Evolutionary conservation across 2,797 vertebrate genomes (phyloP).

Genomic region (Lates japonicus): DNA sequence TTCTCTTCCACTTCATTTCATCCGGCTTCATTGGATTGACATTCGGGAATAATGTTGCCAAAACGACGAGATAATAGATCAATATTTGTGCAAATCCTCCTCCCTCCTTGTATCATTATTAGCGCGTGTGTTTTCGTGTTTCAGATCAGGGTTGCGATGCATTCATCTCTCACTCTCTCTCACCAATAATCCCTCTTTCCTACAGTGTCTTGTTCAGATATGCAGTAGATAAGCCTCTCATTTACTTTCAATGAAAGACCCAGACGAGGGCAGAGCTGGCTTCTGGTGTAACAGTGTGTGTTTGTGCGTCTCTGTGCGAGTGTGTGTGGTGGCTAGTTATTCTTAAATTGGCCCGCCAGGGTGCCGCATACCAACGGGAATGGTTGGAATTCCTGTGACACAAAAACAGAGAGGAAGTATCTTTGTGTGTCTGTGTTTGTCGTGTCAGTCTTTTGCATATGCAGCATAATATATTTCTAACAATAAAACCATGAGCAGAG

Average conservation of each 20-base stretch:
- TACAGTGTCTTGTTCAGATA: slow-evolving; percentile 59
- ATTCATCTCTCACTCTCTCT: slow-evolving; percentile 4
- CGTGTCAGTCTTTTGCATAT: not conserved
- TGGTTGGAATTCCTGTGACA: slow-evolving; percentile 72
- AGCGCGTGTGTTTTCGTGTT: slow-evolving; percentile 7
- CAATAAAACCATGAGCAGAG: slow-evolving; percentile 7
- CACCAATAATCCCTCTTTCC: slow-evolving; percentile 49
- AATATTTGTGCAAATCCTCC: slow-evolving; percentile 46
- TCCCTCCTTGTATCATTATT: slow-evolving; percentile 32
- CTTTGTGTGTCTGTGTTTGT: slow-evolving; percentile 7
- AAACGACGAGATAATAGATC: slow-evolving; percentile 50
- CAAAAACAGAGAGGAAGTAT: slow-evolving; percentile 50
- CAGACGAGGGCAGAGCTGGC: slow-evolving; percentile 42
- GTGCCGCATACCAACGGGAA: slow-evolving; percentile 62
- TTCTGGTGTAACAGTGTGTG: slow-evolving; percentile 30
- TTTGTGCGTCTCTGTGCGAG: slow-evolving; percentile 31
- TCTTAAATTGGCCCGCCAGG: slow-evolving; percentile 58
- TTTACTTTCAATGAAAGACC: slow-evolving; percentile 60
- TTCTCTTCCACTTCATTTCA: slow-evolving; percentile 30
- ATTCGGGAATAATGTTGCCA: slow-evolving; percentile 36
- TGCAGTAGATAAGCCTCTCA: slow-evolving; percentile 60
- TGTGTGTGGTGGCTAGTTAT: slow-evolving; percentile 49
- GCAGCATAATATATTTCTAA: slow-evolving; percentile 13
- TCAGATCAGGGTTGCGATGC: not conserved
- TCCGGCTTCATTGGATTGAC: slow-evolving; percentile 30